Evolutionary conservation across 1,140 invertebrate genomes (phyloP).

Genomic region (Cydia strobilella): DNA sequence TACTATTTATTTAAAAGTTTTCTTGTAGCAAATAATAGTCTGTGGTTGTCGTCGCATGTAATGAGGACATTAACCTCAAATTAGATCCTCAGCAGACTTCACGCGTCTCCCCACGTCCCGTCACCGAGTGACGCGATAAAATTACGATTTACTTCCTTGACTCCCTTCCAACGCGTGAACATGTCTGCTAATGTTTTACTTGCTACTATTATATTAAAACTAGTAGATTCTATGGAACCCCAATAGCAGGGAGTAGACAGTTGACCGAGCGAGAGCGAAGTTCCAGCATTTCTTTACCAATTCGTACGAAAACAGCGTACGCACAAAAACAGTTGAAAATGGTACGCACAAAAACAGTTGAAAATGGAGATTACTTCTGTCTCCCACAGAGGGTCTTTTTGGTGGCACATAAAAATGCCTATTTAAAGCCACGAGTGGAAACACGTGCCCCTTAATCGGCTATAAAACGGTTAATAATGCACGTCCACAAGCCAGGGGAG

Average conservation of each 20-base stretch:
- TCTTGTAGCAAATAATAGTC: not conserved
- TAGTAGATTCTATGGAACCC: too few species aligned
- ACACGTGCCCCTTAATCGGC: conserved; percentile 5
- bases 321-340: not conserved
- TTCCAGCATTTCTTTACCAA: too few species aligned
- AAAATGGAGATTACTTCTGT: not conserved
- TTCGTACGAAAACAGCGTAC: too few species aligned
- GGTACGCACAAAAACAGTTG: not conserved
- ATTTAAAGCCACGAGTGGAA: conserved; percentile 10
- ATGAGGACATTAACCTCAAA: not conserved
- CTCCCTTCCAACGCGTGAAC: not conserved
- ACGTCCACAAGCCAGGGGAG: conserved; percentile 1
- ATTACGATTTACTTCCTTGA: conserved; percentile 3
- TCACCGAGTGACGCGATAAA: not conserved
- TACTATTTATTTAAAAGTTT: not conserved
- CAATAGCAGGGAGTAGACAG: too few species aligned
- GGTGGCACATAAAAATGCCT: conserved; percentile 22
- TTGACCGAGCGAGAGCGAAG: too few species aligned
- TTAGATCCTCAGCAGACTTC: not conserved
- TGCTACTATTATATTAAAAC: too few species aligned
- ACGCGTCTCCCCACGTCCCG: conserved; percentile 5
- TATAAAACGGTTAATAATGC: conserved; percentile 21
- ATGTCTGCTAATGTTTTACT: not conserved
- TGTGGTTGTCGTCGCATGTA: not conserved
- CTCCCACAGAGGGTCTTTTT: not conserved